Conservation (phyloP, 2,888 invertebrate genomes). For the Cheilosia vulpina region DNA sequence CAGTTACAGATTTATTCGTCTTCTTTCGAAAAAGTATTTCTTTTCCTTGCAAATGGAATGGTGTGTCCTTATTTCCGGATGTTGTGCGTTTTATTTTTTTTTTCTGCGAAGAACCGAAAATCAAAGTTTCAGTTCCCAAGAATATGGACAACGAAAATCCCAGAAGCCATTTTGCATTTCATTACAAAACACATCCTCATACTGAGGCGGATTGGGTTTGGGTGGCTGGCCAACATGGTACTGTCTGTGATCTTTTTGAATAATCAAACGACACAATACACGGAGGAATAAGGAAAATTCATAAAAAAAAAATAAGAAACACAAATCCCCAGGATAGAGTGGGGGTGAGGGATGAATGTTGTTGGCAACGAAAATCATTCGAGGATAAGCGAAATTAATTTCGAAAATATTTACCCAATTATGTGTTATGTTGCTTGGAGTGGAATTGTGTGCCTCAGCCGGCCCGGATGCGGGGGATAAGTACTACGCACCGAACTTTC, state of each 20-base stretch:
- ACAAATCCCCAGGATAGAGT: slow-evolving; percentile 39
- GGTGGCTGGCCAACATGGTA: slow-evolving; percentile 43
- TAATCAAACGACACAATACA: slow-evolving; percentile 66
- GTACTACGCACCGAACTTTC: slow-evolving; percentile 43
- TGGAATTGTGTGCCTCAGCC: slow-evolving; percentile 54
- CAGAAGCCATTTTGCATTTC: slow-evolving; percentile 73
- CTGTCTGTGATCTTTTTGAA: slow-evolving; percentile 70
- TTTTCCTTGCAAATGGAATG: neutral
- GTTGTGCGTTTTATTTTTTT: slow-evolving; percentile 1
- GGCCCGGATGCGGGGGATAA: slow-evolving; percentile 37
- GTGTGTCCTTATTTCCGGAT: slow-evolving; percentile 44
- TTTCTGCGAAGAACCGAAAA: slow-evolving; percentile 47
- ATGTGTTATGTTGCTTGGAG: slow-evolving; percentile 64
- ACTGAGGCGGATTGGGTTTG: neutral
- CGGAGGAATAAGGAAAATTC: slow-evolving; percentile 27
- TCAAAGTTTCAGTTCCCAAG: slow-evolving; percentile 38
- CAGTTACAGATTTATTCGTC: slow-evolving; percentile 69
- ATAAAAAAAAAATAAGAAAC: slow-evolving; percentile 22
- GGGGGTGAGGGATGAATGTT: slow-evolving; percentile 21
- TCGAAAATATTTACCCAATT: slow-evolving; percentile 75
- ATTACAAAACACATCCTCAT: slow-evolving; percentile 55
- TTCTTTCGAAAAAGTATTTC: slow-evolving; percentile 4
- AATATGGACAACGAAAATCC: slow-evolving; percentile 26
- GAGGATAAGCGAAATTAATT: slow-evolving; percentile 74
- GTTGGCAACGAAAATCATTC: slow-evolving; percentile 58